Conservation (phyloP, 2,113 vertebrate species). For the Dryoscopus gambensis region DNA sequence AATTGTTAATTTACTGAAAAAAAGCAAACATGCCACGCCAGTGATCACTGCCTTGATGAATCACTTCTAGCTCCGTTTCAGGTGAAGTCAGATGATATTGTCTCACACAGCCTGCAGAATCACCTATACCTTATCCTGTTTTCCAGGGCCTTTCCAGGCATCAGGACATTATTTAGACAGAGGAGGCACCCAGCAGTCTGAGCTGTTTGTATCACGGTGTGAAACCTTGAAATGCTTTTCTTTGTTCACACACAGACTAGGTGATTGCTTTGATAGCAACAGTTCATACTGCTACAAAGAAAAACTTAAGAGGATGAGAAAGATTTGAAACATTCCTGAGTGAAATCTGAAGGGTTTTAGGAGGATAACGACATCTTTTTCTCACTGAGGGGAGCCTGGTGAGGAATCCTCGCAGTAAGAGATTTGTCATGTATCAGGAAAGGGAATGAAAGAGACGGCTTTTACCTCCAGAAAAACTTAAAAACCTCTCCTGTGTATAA, state of each 20-base stretch:
- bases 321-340: slow-evolving; percentile 46
- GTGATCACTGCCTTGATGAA: neutral
- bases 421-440: neutral
- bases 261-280: slow-evolving; percentile 52
- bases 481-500: neutral
- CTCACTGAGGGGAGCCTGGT: slow-evolving; percentile 26
- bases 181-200: neutral
- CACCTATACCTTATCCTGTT: neutral
- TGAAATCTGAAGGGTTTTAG: slow-evolving; percentile 43
- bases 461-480: neutral
- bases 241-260: neutral
- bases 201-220: neutral
- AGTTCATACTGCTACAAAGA: slow-evolving; percentile 26
- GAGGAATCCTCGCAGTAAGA: neutral
- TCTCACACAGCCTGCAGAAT: neutral
- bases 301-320: slow-evolving; percentile 38
- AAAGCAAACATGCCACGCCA: neutral
- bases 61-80: neutral
- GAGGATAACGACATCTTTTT: slow-evolving; percentile 27
- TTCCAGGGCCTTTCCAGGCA: neutral
- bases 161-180: neutral
- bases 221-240: neutral
- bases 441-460: neutral
- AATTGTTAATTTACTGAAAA: neutral
- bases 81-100: neutral